These are phyloP conservation scores for Actinia equina DNA, from an alignment of 64 coral and sea anemone species.

Conservation along the genomic window DNA sequence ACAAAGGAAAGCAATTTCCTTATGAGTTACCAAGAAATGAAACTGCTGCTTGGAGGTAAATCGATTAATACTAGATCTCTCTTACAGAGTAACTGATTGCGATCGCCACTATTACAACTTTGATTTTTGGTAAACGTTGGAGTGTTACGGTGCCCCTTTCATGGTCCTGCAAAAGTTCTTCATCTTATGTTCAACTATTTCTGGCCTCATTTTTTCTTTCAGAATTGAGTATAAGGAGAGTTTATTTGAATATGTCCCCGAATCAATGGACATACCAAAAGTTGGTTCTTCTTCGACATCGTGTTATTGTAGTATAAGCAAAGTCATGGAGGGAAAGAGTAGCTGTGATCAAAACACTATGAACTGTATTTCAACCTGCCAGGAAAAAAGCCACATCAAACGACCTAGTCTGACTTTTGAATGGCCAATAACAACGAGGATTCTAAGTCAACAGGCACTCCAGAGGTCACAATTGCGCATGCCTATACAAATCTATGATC, in stretches of 20 bases:
- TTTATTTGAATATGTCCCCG: background rate
- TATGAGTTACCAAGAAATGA: background rate
- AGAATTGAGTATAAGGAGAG: background rate
- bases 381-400: background rate
- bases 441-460: slow-evolving; percentile 9
- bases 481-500: background rate
- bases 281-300: background rate
- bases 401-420: slow-evolving; percentile 2
- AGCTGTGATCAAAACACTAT: slow-evolving; percentile 2
- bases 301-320: slow-evolving; percentile 6
- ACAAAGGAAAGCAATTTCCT: slow-evolving; percentile 9
- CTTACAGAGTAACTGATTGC: no score
- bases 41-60: background rate
- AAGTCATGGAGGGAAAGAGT: slow-evolving; percentile 7
- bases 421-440: slow-evolving; percentile 19
- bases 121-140: no score
- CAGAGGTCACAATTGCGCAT: slow-evolving; percentile 4
- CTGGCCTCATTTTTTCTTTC: background rate
- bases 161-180: background rate
- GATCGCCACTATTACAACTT: no score
- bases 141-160: no score
- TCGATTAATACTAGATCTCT: no score
- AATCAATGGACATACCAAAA: background rate
- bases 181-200: background rate
- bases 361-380: slow-evolving; percentile 7